Base-by-base conservation (phyloP, 2,888 invertebrate species). In the Idaea aversata region DNA sequence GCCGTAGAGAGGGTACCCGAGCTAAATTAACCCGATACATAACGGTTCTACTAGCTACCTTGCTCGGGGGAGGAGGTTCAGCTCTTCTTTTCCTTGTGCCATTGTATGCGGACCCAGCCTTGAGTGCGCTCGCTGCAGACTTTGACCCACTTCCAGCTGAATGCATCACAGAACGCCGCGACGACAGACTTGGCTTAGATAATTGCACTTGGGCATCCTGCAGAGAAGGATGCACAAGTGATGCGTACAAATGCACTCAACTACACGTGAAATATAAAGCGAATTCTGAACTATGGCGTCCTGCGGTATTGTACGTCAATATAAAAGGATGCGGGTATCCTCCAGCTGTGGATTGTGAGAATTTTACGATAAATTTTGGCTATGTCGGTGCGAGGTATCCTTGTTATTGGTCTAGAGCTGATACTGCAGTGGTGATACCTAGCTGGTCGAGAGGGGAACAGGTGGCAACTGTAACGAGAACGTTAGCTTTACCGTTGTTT, bases 251-350 rank as follows among this genome's bases (percentile, higher is more conserved):
- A 75, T 95, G 95, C 84, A 95, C 94, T 38, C 95, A 95, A 77
- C 92, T 95, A 57, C 95, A 95, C 82, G 95, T 95, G 13, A 93
- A 94, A 62, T 95, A 95, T 75, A 94, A 94, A 76, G 81, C 93
- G 63, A 82, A 93, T 62, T 73, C 83, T 15, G 89, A 87, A 65
- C 90, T 93, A 71, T 93, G 94, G 88, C 90, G 94, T 36, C 94
- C 94, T 62, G 95, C 95, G 5, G 94, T 95, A 59, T 89, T 97
- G 62, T 94, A 96, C 82, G 96, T 97, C 64, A 97, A 97, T 87
- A 96, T 97, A 81, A 97, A 97, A 83, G 97, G 97, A 65, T 97
- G 97, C 86, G 97, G 97, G 7, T 97, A 97, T 83, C 97, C 97
- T 15, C 97, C 97, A 58, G 90, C 93, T 62, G 96, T 97, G 67